Evolutionary conservation across 23 tunicate species (phyloP).

Genomic region (Ascidia mentula): DNA sequence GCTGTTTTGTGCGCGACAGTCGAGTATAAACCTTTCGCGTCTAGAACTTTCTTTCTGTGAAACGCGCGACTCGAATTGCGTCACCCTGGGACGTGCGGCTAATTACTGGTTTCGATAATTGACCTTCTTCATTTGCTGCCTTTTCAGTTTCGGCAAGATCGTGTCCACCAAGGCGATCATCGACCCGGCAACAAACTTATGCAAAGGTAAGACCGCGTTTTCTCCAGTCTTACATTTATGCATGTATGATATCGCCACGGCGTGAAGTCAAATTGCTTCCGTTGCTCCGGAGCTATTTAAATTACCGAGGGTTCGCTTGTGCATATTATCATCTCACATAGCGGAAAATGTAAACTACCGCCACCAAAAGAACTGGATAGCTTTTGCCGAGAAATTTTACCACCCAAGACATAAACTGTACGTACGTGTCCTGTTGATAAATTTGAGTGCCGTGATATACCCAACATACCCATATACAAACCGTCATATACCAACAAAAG

Average conservation of each 20-base stretch:
- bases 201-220: slow-evolving; percentile 87
- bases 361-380: too few species aligned
- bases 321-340: neutral
- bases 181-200: slow-evolving; percentile 88
- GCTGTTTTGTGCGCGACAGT: neutral
- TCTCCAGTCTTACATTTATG: too few species aligned
- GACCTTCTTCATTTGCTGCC: neutral
- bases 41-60: neutral
- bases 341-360: too few species aligned
- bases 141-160: slow-evolving; percentile 91
- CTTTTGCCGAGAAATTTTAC: too few species aligned
- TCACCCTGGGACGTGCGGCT: neutral
- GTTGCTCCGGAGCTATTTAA: neutral
- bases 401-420: too few species aligned
- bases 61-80: neutral
- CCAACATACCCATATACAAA: too few species aligned
- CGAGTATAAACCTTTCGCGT: neutral
- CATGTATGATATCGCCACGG: too few species aligned
- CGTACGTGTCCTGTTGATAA: too few species aligned
- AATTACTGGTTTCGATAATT: neutral
- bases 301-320: neutral
- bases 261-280: neutral
- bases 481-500: too few species aligned
- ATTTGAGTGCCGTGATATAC: too few species aligned
- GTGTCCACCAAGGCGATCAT: slow-evolving; percentile 98